These are phyloP conservation scores for Volucella inanis DNA, from an alignment of 2,888 invertebrate species.

Conservation along the genomic window DNA sequence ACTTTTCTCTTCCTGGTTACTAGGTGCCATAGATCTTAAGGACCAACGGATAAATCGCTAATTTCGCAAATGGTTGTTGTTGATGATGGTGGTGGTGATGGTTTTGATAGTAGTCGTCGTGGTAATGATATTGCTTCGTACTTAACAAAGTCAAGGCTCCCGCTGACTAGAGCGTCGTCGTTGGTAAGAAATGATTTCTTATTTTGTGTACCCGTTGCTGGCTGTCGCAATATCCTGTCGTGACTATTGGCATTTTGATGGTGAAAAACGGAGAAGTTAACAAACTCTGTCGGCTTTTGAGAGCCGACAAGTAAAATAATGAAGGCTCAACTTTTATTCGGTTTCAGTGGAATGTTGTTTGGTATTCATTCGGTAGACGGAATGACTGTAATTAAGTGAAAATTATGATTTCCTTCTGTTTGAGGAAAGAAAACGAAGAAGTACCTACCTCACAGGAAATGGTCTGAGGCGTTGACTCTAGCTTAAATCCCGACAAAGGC, in stretches of 20 bases:
- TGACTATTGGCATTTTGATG: constrained; percentile 67
- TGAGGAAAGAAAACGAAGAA: constrained; percentile 11
- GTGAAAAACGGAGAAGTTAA: constrained; percentile 12
- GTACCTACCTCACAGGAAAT: constrained; percentile 34
- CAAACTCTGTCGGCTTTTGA: constrained; percentile 11
- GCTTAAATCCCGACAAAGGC: constrained; percentile 36
- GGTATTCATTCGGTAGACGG: constrained; percentile 56
- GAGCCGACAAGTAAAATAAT: constrained; percentile 1
- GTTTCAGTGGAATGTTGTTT: constrained; percentile 51
- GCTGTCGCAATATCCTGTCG: constrained; percentile 70
- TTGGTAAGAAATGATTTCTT: constrained; percentile 50
- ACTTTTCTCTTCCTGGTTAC: constrained; percentile 18
- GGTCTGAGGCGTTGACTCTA: constrained; percentile 8
- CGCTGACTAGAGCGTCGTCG: constrained; percentile 12
- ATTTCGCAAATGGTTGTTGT: constrained; percentile 56
- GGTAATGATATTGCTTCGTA: not conserved
- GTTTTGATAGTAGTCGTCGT: too few species aligned
- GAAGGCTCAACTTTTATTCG: constrained; percentile 39
- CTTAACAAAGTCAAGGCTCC: not conserved
- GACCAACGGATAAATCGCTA: constrained; percentile 59
- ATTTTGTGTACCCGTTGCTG: constrained; percentile 37
- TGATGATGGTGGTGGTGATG: too few species aligned
- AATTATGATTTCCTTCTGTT: constrained; percentile 68
- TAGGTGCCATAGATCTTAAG: constrained; percentile 14
- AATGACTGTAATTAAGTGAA: constrained; percentile 70